Evolutionary conservation across 1,140 invertebrate species (phyloP), one percentile per base, ranked within the genome.

Genomic region (Adoxophyes honmai): DNA sequence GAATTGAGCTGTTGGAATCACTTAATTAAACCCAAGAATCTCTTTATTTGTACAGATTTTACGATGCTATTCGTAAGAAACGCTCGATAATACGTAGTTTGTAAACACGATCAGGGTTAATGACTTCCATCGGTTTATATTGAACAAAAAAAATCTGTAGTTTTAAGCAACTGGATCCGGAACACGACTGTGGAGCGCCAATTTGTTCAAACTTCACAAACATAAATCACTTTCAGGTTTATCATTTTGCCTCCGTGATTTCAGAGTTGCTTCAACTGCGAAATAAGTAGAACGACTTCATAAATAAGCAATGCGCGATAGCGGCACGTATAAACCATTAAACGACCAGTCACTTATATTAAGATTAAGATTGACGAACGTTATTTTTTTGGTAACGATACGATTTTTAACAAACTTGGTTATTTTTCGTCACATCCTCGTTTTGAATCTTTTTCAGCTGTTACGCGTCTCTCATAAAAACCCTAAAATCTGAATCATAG

Each of bases 1-100:
- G 57, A 71, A 78, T 73, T 75, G 72, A 78, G 70, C 64, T 68
- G 72, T 82, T 74, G 60, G 21, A 73, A 60, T 64, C 64, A 66
- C 72, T 75, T 70, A 75, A 74, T 86, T 75, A 73, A 70, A 75
- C 60, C 52, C 53, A 68, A 55, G 63, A 60, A 71, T 66, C 57
- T 73, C 65, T 78, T 73, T 75, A 78, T 76, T 75, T 69, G 59
- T 52, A 68, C 63, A 68, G 56, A 66, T 67, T 79, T 78, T 74
- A 76, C 55, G 68, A 68, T 39, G 57, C 55, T 70, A 69, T 72
- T 61, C 44, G 16, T 60, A 55, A 42, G 34, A 28, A 55, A 62
- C 52, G 35, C 34, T 57, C 54, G 60, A 60, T 66, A 70, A 63
- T 61, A 54, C 35, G 55, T 51, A 60, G 59, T 53, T 39, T 15